Percentiles rank a stretch among this genome's conserved stretches.
phyloP scores from a whole-genome alignment of 2,888 invertebrate genomes.

The Schizotus pectinicornis region DNA sequence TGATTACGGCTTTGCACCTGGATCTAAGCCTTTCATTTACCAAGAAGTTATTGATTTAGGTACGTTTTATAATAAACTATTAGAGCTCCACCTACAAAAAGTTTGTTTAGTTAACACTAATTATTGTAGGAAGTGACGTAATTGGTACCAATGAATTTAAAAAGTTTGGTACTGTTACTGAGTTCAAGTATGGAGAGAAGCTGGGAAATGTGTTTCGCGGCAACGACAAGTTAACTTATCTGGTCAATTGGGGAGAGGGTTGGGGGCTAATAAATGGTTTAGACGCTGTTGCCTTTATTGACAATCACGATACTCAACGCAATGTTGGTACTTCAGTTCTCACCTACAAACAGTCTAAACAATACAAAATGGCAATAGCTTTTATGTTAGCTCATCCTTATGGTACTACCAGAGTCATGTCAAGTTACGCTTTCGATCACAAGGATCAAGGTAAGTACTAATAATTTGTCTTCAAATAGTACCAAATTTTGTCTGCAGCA shows the following conservation, averaged over 20 bases:
- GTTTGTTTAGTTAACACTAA: neutral
- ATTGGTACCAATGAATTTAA: constrained; percentile 53
- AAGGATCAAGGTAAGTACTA: constrained; percentile 60
- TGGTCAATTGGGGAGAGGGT: constrained; percentile 66
- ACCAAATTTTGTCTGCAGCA: constrained; percentile 58
- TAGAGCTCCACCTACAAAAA: too few relatives aligned
- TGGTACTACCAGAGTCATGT: constrained; percentile 81
- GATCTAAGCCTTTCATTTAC: constrained; percentile 71
- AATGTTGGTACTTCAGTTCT: constrained; percentile 64
- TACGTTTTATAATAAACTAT: constrained; percentile 9
- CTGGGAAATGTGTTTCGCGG: constrained; percentile 66
- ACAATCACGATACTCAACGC: constrained; percentile 79
- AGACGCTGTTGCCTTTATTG: constrained; percentile 47
- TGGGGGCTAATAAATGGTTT: constrained; percentile 69
- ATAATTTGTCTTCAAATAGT: neutral
- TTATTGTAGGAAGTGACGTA: neutral
- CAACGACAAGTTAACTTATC: constrained; percentile 68
- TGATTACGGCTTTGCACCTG: constrained; percentile 66
- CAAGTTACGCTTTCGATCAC: constrained; percentile 73
- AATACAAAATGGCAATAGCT: constrained; percentile 74
- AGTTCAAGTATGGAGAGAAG: constrained; percentile 69
- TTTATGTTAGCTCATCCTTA: constrained; percentile 86
- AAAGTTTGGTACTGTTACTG: constrained; percentile 70
- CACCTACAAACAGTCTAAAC: constrained; percentile 68
- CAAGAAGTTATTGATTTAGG: constrained; percentile 78